Evolutionary conservation across 2,888 invertebrate species (phyloP).

Genomic region (Scaptomyza tumidula): DNA sequence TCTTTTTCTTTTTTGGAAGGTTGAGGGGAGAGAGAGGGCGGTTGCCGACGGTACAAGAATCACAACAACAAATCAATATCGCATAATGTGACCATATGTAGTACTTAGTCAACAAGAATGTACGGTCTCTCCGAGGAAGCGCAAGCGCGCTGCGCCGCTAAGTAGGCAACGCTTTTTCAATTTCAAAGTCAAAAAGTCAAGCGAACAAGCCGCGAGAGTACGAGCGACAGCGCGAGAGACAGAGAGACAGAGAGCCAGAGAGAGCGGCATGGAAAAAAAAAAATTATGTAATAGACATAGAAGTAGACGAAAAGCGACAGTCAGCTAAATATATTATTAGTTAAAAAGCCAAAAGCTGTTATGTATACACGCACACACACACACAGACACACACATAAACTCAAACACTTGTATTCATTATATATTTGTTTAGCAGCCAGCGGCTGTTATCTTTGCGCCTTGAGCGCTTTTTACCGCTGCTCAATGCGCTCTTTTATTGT

Average conservation of each 20-base stretch:
- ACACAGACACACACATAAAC: neutral
- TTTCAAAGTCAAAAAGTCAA: slow-evolving; percentile 78
- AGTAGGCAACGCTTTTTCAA: slow-evolving; percentile 69
- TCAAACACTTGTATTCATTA: neutral
- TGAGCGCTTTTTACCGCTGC: slow-evolving; percentile 23
- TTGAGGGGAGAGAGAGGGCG: neutral
- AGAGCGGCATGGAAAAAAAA: slow-evolving; percentile 40
- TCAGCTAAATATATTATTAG: slow-evolving; percentile 72
- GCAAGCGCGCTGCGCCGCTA: slow-evolving; percentile 66
- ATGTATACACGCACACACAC: slow-evolving; percentile 41
- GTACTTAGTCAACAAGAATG: slow-evolving; percentile 11
- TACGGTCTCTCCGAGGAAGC: slow-evolving; percentile 33
- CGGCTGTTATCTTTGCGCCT: slow-evolving; percentile 43
- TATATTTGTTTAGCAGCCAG: slow-evolving; percentile 15
- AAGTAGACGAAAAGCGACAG: slow-evolving; percentile 59
- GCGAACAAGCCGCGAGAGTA: slow-evolving; percentile 24
- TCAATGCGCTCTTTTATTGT: slow-evolving; percentile 3
- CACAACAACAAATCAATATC: slow-evolving; percentile 68
- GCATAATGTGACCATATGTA: slow-evolving; percentile 48
- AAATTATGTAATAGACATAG: slow-evolving; percentile 68
- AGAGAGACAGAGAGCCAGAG: slow-evolving; percentile 9
- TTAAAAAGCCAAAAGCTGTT: slow-evolving; percentile 60
- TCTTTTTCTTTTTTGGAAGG: neutral
- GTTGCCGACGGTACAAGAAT: slow-evolving; percentile 11
- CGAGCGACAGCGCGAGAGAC: slow-evolving; percentile 11